Evolutionary conservation across 2,797 vertebrate genomes (phyloP).

Genomic region (Cirrhinus mrigala): DNA sequence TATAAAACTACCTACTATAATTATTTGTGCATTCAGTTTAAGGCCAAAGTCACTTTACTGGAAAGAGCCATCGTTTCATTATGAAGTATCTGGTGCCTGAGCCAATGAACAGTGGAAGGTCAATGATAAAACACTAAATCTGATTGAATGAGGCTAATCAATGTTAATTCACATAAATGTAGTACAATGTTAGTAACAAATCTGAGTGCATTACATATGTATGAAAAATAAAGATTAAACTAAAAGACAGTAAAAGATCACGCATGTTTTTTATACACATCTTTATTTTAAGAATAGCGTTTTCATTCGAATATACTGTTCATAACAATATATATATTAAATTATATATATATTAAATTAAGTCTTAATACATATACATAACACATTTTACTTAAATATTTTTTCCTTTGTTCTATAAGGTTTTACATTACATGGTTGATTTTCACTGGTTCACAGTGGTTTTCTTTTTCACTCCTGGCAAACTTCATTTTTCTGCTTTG

Average conservation of each 20-base stretch:
- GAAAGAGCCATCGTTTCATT: not conserved
- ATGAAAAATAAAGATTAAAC: not conserved
- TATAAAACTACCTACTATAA: not conserved
- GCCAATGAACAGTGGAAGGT: conserved; percentile 1
- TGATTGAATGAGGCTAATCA: not conserved
- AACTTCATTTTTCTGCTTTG: conserved; percentile 33
- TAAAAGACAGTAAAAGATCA: not conserved
- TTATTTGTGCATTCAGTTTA: not conserved
- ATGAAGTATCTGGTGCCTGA: conserved; percentile 17
- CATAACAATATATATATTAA: conserved; percentile 81
- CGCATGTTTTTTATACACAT: conserved; percentile 71
- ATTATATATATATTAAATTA: conserved; percentile 75
- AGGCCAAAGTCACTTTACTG: conserved; percentile 26
- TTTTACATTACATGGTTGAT: conserved; percentile 50
- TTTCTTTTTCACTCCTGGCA: conserved; percentile 44
- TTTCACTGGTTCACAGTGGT: conserved; percentile 63
- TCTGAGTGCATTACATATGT: not conserved
- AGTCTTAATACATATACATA: conserved; percentile 69
- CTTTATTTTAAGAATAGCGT: conserved; percentile 84
- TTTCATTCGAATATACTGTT: conserved; percentile 71
- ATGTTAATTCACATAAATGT: not conserved
- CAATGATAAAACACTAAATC: conserved; percentile 22
- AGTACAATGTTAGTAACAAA: not conserved
- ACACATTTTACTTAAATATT: conserved; percentile 62
- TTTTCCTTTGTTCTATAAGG: conserved; percentile 58